Percentiles rank a stretch among this genome's conserved stretches.
Evolutionary conservation across 2,113 vertebrate species (phyloP).

Genomic region (Tautogolabrus adspersus): DNA sequence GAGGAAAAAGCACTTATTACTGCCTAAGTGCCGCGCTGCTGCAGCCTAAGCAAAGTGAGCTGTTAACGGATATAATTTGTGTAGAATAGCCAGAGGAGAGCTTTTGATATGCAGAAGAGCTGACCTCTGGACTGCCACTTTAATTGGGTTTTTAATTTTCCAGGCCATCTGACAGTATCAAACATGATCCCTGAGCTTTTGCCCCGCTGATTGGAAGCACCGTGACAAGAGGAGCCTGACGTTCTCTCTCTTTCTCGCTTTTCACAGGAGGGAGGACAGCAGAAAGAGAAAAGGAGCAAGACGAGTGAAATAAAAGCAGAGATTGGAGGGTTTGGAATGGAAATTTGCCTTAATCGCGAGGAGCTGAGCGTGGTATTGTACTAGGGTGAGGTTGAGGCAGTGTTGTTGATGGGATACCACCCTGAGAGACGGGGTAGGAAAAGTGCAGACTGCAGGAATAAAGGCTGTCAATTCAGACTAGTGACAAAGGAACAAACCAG

Average conservation of each 20-base stretch:
- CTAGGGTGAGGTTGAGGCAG: conserved; percentile 47
- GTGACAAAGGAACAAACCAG: conserved; percentile 61
- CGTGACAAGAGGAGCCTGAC: conserved; percentile 86
- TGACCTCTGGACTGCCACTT: conserved; percentile 98
- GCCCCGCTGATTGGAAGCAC: conserved; percentile 93
- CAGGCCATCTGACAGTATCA: conserved; percentile 99
- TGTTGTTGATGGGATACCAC: conserved; percentile 78
- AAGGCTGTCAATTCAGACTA: conserved; percentile 77
- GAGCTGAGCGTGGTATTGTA: conserved; percentile 73
- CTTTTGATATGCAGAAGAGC: conserved; percentile 99
- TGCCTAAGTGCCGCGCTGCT: conserved; percentile 95
- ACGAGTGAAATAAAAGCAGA: conserved; percentile 72
- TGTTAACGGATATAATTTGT: conserved; percentile 99
- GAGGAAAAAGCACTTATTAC: conserved; percentile 92
- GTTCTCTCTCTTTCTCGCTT: conserved; percentile 46
- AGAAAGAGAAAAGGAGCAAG: conserved; percentile 52
- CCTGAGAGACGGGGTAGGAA: conserved; percentile 75
- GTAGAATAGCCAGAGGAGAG: conserved; percentile 97
- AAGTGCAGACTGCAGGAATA: conserved; percentile 75
- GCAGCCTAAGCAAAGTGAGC: conserved; percentile 98
- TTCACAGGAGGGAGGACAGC: conserved; percentile 70
- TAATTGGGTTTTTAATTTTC: conserved; percentile 99
- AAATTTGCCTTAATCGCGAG: conserved; percentile 78
- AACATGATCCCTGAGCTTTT: conserved; percentile 97
- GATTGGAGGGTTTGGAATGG: conserved; percentile 75